Conservation (phyloP, 2,888 invertebrate species). For the Hypena proboscidalis region DNA sequence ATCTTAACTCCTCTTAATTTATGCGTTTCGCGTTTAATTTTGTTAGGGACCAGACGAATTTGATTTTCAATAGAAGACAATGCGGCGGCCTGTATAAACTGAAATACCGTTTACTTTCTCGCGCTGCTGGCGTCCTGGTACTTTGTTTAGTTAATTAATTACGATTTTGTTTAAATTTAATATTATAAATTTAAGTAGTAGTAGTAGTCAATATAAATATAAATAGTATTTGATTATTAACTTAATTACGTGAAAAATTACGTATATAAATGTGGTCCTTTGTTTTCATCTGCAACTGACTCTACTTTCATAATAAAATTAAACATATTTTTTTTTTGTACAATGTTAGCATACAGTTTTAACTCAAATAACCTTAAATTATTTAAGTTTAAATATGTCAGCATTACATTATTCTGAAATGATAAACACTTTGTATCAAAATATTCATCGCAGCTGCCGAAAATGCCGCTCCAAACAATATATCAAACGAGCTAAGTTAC, state of each 20-base stretch:
- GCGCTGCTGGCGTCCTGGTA: constrained; percentile 35
- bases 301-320: too few species aligned
- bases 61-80: constrained; percentile 75
- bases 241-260: too few species aligned
- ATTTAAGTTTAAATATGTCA: too few species aligned
- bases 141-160: constrained; percentile 37
- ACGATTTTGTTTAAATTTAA: too few species aligned
- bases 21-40: constrained; percentile 77
- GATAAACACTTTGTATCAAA: constrained; percentile 40
- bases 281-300: too few species aligned
- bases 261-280: too few species aligned
- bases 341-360: too few species aligned
- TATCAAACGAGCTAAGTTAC: constrained; percentile 47
- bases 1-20: constrained; percentile 73
- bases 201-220: constrained; percentile 11
- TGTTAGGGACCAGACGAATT: constrained; percentile 63
- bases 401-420: constrained; percentile 20
- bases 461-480: constrained; percentile 47
- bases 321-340: too few species aligned
- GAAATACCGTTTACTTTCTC: constrained; percentile 53
- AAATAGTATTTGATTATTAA: constrained; percentile 4
- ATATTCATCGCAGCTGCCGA: constrained; percentile 38
- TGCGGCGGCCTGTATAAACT: constrained; percentile 56
- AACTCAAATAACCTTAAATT: too few species aligned
- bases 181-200: too few species aligned